Evolutionary conservation across 2,113 vertebrate species (phyloP).

Genomic region (Tetraodon nigroviridis): DNA sequence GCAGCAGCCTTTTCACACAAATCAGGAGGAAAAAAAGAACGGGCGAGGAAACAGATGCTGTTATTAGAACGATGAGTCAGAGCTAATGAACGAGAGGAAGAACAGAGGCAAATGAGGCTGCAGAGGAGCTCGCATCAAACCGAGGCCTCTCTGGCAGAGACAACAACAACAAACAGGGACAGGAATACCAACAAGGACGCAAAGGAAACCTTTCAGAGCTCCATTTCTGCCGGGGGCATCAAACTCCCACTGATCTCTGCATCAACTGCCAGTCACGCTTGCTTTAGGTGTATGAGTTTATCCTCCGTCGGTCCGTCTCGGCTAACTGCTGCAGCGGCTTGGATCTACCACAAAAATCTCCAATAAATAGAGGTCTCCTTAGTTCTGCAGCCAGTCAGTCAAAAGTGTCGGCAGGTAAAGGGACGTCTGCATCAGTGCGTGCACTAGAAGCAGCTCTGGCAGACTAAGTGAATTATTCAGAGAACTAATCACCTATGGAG

Average conservation of each 20-base stretch:
- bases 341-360: too few species aligned
- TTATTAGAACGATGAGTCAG: conserved; percentile 61
- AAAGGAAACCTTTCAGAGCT: conserved; percentile 42
- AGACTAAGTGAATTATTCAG: conserved; percentile 52
- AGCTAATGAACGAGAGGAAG: conserved; percentile 51
- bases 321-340: neutral
- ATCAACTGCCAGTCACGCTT: neutral
- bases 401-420: too few species aligned
- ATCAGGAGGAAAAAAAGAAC: conserved; percentile 32
- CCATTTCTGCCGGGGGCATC: conserved; percentile 6
- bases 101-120: conserved; percentile 56
- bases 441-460: conserved; percentile 10
- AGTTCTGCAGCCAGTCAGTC: too few species aligned
- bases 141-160: conserved; percentile 38
- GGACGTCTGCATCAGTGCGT: conserved; percentile 7
- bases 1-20: conserved; percentile 23
- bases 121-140: conserved; percentile 41
- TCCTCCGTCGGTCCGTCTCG: neutral
- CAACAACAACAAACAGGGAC: conserved; percentile 4
- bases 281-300: neutral
- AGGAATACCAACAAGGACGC: conserved; percentile 36
- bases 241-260: conserved; percentile 25
- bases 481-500: conserved; percentile 40
- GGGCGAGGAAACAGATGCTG: conserved; percentile 41
- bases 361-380: too few species aligned